Base-by-base conservation (phyloP, 2,888 invertebrate genomes). In the Ectemnius continuus region DNA sequence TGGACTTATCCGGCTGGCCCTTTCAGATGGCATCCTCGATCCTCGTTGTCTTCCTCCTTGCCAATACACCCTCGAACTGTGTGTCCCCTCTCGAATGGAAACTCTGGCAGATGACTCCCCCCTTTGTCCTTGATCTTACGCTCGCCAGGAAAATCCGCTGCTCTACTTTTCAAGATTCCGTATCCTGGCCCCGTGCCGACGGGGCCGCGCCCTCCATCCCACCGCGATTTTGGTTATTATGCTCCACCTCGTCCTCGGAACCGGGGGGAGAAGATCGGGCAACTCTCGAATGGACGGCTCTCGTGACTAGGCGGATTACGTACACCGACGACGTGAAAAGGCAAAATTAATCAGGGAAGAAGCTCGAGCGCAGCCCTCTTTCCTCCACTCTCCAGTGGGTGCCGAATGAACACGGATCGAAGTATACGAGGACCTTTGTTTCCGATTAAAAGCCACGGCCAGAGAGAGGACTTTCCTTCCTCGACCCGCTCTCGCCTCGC, bases 251-350 rank as follows among this genome's bases (percentile, higher is more conserved):
- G 80, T 81, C 80, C 79, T 81, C 83, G 81, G 8, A 78, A 59
- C 72, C 63, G 67, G 65, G 72, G 36, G 36, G 36, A 2, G 76
- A 79, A 78, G 68, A 47, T 70, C 73, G 64, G 23, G 3, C 23
- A 23, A 23, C 23, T 23, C 23, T 73, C 79, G 81, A 83, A 83
- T 83, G 73, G 75, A 4, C 36, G 36, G 76, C 75, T 78, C 78
- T 67, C 80, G 78, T 80, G 80, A 80, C 83, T 83, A 83, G 83
- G 75, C 79, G 81, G 83, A 83, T 83, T 83, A 81, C 75, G 76
- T 75, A 75, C 76, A 73, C 26, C 79, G 75, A 70, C 58, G 18
- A 36, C 36, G 76, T 70, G 83, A 73, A 81, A 80, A 78, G 79
- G 73, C 74, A 76, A 83, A 83, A 83, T 83, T 83, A 83, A 83